Conservation (phyloP, 1,140 invertebrate genomes). For the Drosophila pallidifrons region DNA sequence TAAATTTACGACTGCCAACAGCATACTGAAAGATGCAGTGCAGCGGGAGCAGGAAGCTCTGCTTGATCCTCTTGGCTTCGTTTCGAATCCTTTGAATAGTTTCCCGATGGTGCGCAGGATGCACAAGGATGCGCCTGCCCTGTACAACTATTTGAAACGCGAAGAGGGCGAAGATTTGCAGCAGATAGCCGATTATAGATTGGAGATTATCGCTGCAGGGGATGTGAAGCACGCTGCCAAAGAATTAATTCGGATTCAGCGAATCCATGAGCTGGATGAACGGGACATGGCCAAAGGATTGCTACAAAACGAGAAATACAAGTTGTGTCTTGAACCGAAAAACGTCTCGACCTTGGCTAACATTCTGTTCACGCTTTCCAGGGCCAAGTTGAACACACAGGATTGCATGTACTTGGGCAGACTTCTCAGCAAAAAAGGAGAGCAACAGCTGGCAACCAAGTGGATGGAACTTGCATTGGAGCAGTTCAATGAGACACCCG, state of each 20-base stretch:
- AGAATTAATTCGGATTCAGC: slow-evolving; percentile 25
- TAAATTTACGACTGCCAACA: neutral
- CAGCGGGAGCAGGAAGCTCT: neutral
- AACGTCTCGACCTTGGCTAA: neutral
- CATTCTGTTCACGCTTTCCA: slow-evolving; percentile 2
- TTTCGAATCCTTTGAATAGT: slow-evolving; percentile 54
- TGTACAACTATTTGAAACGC: neutral
- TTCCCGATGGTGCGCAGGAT: slow-evolving; percentile 56
- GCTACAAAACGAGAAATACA: slow-evolving; percentile 30
- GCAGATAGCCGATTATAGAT: slow-evolving; percentile 18
- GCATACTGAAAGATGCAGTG: slow-evolving; percentile 7
- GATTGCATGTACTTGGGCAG: slow-evolving; percentile 49
- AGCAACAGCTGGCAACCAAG: neutral
- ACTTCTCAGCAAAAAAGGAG: slow-evolving; percentile 1
- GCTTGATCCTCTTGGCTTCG: slow-evolving; percentile 23
- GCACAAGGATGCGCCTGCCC: slow-evolving; percentile 40
- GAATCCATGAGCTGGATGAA: slow-evolving; percentile 28
- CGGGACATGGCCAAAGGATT: slow-evolving; percentile 46
- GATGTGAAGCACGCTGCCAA: slow-evolving; percentile 29
- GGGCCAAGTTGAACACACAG: slow-evolving; percentile 34
- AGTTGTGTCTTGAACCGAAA: slow-evolving; percentile 19
- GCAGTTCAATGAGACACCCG: slow-evolving; percentile 21
- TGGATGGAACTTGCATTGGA: slow-evolving; percentile 50
- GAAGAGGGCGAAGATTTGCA: slow-evolving; percentile 21
- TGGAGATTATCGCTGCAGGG: slow-evolving; percentile 9